phyloP scores from a whole-genome alignment of 2,113 vertebrate genomes.

The Jacana jacana region DNA sequence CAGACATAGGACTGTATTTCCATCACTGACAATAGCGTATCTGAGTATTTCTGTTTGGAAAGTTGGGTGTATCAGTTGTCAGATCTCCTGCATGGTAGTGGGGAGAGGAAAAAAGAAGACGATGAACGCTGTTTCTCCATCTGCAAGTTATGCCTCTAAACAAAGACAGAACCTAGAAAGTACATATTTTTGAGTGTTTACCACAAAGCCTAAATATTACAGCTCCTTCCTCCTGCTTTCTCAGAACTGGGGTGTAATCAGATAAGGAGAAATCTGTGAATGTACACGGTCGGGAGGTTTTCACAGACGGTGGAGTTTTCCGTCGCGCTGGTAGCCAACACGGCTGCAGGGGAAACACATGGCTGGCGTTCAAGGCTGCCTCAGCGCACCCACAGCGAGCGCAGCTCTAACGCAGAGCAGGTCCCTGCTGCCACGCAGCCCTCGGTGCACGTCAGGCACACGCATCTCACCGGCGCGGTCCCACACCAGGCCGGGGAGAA shows the following conservation, averaged over 20 bases:
- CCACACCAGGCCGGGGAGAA: background rate
- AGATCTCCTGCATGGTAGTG: background rate
- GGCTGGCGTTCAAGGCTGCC: background rate
- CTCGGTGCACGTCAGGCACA: background rate
- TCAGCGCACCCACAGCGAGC: rapidly evolving
- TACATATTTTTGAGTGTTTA: background rate
- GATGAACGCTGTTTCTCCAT: background rate
- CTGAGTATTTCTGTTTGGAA: background rate
- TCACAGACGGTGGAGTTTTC: background rate
- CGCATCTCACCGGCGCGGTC: rapidly evolving
- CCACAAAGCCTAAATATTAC: background rate
- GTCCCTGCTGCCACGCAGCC: background rate
- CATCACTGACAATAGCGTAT: background rate
- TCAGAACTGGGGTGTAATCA: background rate
- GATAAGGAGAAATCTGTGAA: background rate
- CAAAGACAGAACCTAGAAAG: background rate
- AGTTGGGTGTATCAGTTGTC: background rate
- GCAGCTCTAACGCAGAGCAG: background rate
- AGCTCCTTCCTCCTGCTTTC: slow-evolving; percentile 7
- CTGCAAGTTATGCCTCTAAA: background rate
- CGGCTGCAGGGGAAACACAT: background rate
- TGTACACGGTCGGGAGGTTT: background rate
- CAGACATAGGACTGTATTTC: background rate
- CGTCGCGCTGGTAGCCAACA: background rate
- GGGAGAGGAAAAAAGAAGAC: background rate